These are phyloP conservation scores for Hylyphantes graminicola DNA, from an alignment of 1,140 invertebrate species.

Conservation along the genomic window DNA sequence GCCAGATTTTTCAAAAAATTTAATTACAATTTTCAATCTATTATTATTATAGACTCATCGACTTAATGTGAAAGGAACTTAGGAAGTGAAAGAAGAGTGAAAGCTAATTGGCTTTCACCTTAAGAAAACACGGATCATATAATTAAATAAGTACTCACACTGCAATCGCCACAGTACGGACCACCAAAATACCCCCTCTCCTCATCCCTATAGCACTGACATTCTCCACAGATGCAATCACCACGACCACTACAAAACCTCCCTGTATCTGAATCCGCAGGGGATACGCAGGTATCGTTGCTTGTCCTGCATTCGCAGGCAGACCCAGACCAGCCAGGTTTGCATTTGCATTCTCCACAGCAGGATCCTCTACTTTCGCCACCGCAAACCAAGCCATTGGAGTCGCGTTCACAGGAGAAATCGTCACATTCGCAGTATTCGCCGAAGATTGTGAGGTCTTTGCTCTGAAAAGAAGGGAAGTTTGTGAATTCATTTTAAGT, in stretches of 20 bases:
- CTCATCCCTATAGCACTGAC: conserved; percentile 68
- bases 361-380: conserved; percentile 67
- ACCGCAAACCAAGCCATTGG: conserved; percentile 81
- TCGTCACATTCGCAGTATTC: conserved; percentile 93
- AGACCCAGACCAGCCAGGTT: conserved; percentile 86
- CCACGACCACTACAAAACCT: conserved; percentile 64
- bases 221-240: conserved; percentile 75
- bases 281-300: conserved; percentile 53
- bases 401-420: conserved; percentile 87
- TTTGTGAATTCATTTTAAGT: background rate
- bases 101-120: too few species aligned
- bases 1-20: too few species aligned
- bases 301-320: conserved; percentile 75
- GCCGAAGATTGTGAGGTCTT: conserved; percentile 71
- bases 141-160: conserved; percentile 67
- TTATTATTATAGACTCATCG: too few species aligned
- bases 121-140: too few species aligned
- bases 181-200: conserved; percentile 73
- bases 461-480: conserved; percentile 66
- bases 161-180: conserved; percentile 91
- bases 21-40: too few species aligned
- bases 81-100: too few species aligned
- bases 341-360: conserved; percentile 81
- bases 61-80: too few species aligned
- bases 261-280: conserved; percentile 37